phyloP scores from a whole-genome alignment of 2,888 invertebrate genomes.

The Chorisops tibialis region DNA sequence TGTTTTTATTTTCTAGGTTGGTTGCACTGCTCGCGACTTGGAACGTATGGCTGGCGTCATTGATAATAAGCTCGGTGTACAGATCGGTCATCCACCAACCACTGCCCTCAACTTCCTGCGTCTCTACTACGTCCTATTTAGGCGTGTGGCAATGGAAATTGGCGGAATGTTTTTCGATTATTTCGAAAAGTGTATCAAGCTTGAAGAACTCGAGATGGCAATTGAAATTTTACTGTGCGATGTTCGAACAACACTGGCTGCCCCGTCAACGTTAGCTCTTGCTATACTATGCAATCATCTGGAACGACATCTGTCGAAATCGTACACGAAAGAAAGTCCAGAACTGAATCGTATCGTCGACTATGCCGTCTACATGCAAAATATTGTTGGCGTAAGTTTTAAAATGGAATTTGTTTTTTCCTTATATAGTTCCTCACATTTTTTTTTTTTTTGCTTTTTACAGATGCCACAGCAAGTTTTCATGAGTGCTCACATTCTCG shows the following conservation, averaged over 20 bases:
- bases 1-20: too few species aligned
- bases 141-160: conserved; percentile 56
- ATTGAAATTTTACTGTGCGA: conserved; percentile 75
- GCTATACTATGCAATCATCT: conserved; percentile 72
- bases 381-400: conserved; percentile 64
- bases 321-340: conserved; percentile 50
- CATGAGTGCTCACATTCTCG: conserved; percentile 59
- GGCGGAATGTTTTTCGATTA: conserved; percentile 54
- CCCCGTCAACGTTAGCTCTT: conserved; percentile 73
- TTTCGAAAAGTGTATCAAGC: conserved; percentile 56
- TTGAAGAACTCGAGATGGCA: conserved; percentile 62
- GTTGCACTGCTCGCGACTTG: conserved; percentile 81
- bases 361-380: conserved; percentile 68
- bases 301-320: conserved; percentile 53
- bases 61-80: conserved; percentile 69
- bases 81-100: conserved; percentile 57
- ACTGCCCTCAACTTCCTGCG: conserved; percentile 69
- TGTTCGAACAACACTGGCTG: conserved; percentile 68
- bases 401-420: background rate
- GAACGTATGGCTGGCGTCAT: conserved; percentile 82
- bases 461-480: conserved; percentile 69
- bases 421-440: background rate
- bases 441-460: conserved; percentile 35
- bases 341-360: conserved; percentile 64
- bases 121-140: conserved; percentile 62